phyloP scores from a whole-genome alignment of 1,140 invertebrate genomes.

The Drosophila subpulchrella region DNA sequence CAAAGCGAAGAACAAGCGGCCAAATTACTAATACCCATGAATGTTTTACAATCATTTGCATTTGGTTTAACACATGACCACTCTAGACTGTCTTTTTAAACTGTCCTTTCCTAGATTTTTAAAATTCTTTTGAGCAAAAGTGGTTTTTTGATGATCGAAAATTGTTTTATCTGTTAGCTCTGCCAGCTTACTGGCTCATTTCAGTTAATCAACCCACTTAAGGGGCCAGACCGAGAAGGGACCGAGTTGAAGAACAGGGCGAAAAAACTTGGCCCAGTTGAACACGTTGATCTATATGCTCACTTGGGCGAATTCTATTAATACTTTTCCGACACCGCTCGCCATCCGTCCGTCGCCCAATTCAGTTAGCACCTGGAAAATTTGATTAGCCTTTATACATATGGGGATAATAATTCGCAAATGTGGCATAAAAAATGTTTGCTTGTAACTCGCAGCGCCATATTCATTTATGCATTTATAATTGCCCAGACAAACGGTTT shows the following conservation, averaged over 20 bases:
- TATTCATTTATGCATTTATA: slow-evolving; percentile 62
- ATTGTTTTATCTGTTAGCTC: slow-evolving; percentile 3
- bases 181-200: slow-evolving; percentile 17
- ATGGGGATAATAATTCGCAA: slow-evolving; percentile 39
- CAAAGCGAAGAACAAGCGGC: no score
- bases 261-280: slow-evolving; percentile 10
- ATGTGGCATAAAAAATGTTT: slow-evolving; percentile 33
- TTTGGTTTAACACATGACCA: no score
- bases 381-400: slow-evolving; percentile 31
- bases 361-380: slow-evolving; percentile 48
- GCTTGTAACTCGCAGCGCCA: slow-evolving; percentile 20
- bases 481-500: slow-evolving; percentile 46
- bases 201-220: slow-evolving; percentile 30
- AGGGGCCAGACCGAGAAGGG: not conserved
- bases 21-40: no score
- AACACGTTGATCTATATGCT: slow-evolving; percentile 68
- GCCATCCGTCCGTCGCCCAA: not conserved
- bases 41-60: no score
- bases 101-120: no score
- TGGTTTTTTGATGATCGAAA: no score
- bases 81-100: no score
- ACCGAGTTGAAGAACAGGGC: not conserved
- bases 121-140: no score
- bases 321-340: slow-evolving; percentile 6
- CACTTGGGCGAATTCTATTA: slow-evolving; percentile 73